Percentiles rank a stretch among this genome's conserved stretches.
Evolutionary conservation across 2,888 invertebrate genomes (phyloP).

Genomic region (Aphodius granarius): DNA sequence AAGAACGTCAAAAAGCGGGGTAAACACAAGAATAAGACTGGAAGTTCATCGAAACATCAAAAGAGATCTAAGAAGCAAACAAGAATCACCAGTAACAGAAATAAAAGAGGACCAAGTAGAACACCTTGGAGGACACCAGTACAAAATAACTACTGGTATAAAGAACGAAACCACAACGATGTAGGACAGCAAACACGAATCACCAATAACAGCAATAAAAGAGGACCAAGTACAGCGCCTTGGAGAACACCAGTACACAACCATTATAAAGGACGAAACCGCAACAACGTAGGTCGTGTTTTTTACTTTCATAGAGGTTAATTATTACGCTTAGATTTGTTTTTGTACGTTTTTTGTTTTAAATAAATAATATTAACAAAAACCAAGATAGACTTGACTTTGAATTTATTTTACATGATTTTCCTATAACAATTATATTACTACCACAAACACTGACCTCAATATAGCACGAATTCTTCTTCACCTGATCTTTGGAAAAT

Average conservation of each 20-base stretch:
- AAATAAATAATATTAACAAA: not conserved
- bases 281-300: not conserved
- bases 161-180: not conserved
- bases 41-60: slow-evolving; percentile 50
- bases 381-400: too few relatives aligned
- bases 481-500: slow-evolving; percentile 18
- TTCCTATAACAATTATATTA: not conserved
- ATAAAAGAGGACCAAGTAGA: not conserved
- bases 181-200: not conserved
- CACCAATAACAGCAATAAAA: not conserved
- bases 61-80: not conserved
- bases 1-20: slow-evolving; percentile 72
- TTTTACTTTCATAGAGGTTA: too few relatives aligned
- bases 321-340: not conserved
- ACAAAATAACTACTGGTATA: not conserved
- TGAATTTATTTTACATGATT: not conserved
- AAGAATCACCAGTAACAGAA: not conserved
- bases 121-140: not conserved
- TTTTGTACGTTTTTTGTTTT: not conserved
- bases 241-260: not conserved
- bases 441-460: not conserved
- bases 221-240: not conserved
- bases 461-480: not conserved
- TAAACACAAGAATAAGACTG: slow-evolving; percentile 65
- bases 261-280: not conserved